Evolutionary conservation across 2,113 vertebrate species (phyloP).

Genomic region (Eudyptes chrysolophus): DNA sequence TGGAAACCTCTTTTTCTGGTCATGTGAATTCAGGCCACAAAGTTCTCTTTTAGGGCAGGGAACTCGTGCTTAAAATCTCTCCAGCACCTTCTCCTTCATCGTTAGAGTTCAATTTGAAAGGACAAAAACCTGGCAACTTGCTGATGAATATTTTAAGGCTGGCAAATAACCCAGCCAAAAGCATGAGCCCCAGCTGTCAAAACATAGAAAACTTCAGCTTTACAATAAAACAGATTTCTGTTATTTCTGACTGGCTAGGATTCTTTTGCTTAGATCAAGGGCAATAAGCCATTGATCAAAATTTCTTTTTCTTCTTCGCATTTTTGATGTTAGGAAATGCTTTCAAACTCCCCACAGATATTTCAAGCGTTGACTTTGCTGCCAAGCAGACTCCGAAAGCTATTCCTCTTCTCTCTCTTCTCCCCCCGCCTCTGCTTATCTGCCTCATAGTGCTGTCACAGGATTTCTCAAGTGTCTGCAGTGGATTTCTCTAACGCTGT

Average conservation of each 20-base stretch:
- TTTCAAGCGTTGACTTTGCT: conserved; percentile 15
- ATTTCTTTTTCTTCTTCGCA: conserved; percentile 62
- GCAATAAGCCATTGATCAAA: conserved; percentile 62
- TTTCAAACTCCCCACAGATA: conserved; percentile 61
- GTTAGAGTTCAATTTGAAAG: background rate
- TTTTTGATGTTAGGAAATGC: conserved; percentile 65
- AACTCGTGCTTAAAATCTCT: background rate
- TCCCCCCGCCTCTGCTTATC: conserved; percentile 12
- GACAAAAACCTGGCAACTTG: conserved; percentile 42
- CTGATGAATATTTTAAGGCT: conserved; percentile 55
- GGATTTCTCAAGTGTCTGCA: conserved; percentile 26
- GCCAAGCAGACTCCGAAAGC: conserved; percentile 34
- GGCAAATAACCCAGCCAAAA: conserved; percentile 52
- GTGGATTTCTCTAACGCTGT: background rate
- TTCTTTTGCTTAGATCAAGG: conserved; percentile 62
- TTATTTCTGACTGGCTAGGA: conserved; percentile 44
- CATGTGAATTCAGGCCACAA: conserved; percentile 29
- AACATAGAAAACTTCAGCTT: conserved; percentile 59
- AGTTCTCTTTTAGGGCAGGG: conserved; percentile 2
- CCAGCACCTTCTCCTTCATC: conserved; percentile 14
- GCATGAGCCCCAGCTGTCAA: conserved; percentile 61
- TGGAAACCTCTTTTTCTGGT: conserved; percentile 17
- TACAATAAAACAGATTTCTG: conserved; percentile 58
- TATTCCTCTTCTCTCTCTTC: conserved; percentile 20
- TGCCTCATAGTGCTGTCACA: conserved; percentile 23